Percentiles rank a stretch among this genome's conserved stretches.
phyloP scores from a whole-genome alignment of 2,113 vertebrate genomes.

The Bubo blakistoni region DNA sequence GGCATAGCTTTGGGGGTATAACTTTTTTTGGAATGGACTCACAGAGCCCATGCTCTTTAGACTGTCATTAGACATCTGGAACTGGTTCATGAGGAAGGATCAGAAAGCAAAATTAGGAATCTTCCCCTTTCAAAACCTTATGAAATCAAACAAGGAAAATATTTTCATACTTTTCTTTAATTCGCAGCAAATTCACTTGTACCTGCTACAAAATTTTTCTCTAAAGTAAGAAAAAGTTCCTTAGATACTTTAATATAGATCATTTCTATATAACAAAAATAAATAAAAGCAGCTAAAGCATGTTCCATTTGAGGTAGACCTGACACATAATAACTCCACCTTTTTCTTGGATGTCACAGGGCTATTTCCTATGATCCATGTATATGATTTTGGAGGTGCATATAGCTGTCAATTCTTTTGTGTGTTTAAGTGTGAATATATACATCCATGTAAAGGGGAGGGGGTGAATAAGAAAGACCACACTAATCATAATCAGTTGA shows the following conservation, averaged over 20 bases:
- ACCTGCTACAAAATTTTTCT: not conserved
- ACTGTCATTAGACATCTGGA: not conserved
- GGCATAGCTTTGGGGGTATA: accelerated
- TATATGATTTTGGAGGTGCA: not conserved
- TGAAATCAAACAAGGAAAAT: not conserved
- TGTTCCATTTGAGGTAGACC: too few relatives aligned
- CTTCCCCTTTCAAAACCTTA: not conserved
- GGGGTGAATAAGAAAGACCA: not conserved
- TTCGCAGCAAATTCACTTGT: not conserved
- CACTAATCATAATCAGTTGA: not conserved
- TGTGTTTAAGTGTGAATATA: not conserved
- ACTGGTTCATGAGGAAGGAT: not conserved
- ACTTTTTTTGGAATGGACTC: not conserved
- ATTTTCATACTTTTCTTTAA: not conserved
- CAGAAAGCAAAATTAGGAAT: not conserved
- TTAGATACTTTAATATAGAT: not conserved
- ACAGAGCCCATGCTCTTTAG: not conserved
- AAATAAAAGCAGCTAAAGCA: not conserved
- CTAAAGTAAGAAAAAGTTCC: not conserved
- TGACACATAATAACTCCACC: not conserved
- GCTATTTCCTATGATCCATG: not conserved
- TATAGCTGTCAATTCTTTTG: not conserved
- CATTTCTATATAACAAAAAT: not conserved
- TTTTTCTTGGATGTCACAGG: not conserved
- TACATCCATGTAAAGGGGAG: accelerated